Evolutionary conservation across 2,888 invertebrate species (phyloP), one percentile per base, ranked within the genome.

Genomic region (Drosophila sordidula): DNA sequence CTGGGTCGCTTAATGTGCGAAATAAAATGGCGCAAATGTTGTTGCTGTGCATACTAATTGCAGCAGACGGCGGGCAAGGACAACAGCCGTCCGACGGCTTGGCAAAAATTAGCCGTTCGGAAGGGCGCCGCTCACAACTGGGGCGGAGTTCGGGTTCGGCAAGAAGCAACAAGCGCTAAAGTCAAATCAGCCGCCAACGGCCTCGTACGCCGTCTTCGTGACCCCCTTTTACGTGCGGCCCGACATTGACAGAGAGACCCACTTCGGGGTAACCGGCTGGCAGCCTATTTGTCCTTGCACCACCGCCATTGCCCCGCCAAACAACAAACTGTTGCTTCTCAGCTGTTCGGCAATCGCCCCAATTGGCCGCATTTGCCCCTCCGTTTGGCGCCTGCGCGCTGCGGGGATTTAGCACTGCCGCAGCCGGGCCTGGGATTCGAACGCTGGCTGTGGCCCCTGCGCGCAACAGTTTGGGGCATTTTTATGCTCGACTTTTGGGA

Each of bases 321-420:
- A 66, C 71, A 85, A 89, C 85, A 89, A 86, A 86, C 85, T 86
- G 85, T 86, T 86, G 85, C 85, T 87, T 89, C 88, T 69, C 85
- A 86, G 85, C 85, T 86, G 85, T 89, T 87, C 49, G 32, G 25
- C 44, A 9, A n/a, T 38, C 18, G 44, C 50, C 36, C 63, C 54
- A 47, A 14, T 51, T 46, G 16, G 46, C 69, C 12, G 1, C 18
- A 9, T 5, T 51, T 61, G 32, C 38, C 22, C 44, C 73, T 57
- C 12, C 36, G 14, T 6, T 12, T 12, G 11, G 66, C 70, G 71
- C 42, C 49, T 77, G 89, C 89, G 89, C 85, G 50, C 0, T 50
- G 2, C 0, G 0, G 0, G 0, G 0, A 38, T 85, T 85, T 85
- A 85, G 89, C n/a, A 65, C 86, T 75, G 32, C 39, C 47, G 47